Base-by-base conservation (phyloP, 2,888 invertebrate genomes). In the Tricholauxania praeusta region DNA sequence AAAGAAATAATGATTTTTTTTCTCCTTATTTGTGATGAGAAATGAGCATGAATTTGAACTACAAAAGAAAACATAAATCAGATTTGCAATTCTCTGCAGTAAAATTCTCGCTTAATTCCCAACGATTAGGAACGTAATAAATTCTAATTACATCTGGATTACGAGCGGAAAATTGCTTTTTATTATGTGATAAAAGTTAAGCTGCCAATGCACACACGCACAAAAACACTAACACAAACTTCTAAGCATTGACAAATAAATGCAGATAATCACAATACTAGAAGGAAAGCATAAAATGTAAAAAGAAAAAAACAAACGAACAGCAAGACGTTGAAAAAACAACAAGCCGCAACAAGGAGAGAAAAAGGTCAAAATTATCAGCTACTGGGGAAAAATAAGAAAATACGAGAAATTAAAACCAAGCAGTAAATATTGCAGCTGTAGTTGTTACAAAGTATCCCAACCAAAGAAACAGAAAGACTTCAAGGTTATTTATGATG, bases 91-190 rank as follows among this genome's bases (percentile, higher is more conserved):
- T 57, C 28, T 19, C 52, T 53, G 32, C 52, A 53, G 66, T 52
- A n/a, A 52, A 39, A 72, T 59, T 22, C 32, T 32, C 51, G 53
- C 57, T 67, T 59, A 62, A 74, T 63, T 67, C 67, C 15, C 62
- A 52, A 52, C 67, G 71, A 67, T 74, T 71, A 74, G 62, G 67
- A 74, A 59, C 62, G 74, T 62, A 62, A 66, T 74, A 74, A 74
- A 74, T 74, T 74, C 72, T 74, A 74, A 74, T 74, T 72, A 72
- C 66, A 72, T 51, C 49, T 17, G 66, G 72, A 74, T 72, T 72
- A 70, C 74, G 66, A 72, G 72, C 71, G 66, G 71, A 67, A 74
- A 74, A 74, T 74, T 74, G 67, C 68, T 63, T 67, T 74, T 70
- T 70, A 72, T 72, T 72, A 74, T 72, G 70, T 72, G 74, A 74